These are phyloP conservation scores for Phylloscopus trochiloides DNA, from an alignment of 2,113 vertebrate genomes.

Conservation along the genomic window DNA sequence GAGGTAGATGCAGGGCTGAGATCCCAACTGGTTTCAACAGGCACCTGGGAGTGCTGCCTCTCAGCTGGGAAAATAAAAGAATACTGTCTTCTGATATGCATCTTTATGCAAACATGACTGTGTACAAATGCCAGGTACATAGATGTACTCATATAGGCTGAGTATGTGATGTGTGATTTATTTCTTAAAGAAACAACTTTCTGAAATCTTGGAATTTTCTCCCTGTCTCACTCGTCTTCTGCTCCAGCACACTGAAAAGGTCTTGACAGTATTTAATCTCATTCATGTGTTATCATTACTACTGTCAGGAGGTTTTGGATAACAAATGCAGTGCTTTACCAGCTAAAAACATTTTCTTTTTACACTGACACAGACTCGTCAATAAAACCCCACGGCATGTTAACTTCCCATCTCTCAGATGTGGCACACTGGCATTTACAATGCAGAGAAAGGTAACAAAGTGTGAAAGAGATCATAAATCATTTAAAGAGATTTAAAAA, in stretches of 20 bases:
- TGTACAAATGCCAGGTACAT: background rate
- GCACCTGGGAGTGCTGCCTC: background rate
- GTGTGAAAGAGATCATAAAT: slow-evolving; percentile 58
- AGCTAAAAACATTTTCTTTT: slow-evolving; percentile 57
- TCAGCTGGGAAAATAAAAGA: background rate
- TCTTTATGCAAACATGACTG: background rate
- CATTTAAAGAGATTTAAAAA: slow-evolving; percentile 60
- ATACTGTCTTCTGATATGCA: background rate
- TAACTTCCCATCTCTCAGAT: slow-evolving; percentile 65
- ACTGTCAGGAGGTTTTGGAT: slow-evolving; percentile 53
- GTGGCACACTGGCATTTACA: slow-evolving; percentile 53
- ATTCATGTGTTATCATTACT: slow-evolving; percentile 62
- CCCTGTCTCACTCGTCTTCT: background rate
- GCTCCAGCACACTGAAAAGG: background rate
- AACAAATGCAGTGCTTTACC: slow-evolving; percentile 63
- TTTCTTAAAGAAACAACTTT: background rate
- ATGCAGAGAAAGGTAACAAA: slow-evolving; percentile 68
- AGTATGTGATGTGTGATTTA: background rate
- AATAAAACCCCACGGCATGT: slow-evolving; percentile 63
- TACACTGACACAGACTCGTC: slow-evolving; percentile 35
- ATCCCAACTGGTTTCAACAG: background rate
- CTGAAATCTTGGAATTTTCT: slow-evolving; percentile 3
- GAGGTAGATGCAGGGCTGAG: background rate
- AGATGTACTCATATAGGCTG: background rate
- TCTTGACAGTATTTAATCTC: slow-evolving; percentile 50